Conservation (phyloP, 2,888 invertebrate species). For the Apomyelois bistriatella region DNA sequence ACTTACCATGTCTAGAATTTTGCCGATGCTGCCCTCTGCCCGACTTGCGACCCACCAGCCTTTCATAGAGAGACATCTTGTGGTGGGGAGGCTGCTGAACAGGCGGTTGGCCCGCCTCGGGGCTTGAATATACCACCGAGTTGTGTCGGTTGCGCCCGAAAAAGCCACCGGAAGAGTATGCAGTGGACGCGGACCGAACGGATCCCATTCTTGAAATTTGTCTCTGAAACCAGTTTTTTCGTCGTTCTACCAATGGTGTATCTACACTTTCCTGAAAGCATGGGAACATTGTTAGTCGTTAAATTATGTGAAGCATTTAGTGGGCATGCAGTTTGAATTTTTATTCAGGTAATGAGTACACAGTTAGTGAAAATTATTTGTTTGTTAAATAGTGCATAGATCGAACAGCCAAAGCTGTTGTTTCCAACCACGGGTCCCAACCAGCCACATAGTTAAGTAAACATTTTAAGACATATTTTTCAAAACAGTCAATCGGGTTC, state of each 20-base stretch:
- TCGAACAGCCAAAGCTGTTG: too few species aligned
- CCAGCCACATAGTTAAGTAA: too few species aligned
- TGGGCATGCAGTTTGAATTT: not conserved
- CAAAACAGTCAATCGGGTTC: too few species aligned
- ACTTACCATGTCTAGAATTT: constrained; percentile 82
- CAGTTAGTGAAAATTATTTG: too few species aligned
- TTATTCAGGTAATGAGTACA: not conserved
- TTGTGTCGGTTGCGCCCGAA: constrained; percentile 89
- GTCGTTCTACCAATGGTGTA: constrained; percentile 90
- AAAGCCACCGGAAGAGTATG: constrained; percentile 88
- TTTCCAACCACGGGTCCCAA: too few species aligned
- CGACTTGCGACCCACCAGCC: constrained; percentile 90
- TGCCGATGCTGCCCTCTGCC: constrained; percentile 84
- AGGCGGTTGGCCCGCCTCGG: constrained; percentile 78
- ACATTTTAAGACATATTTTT: too few species aligned
- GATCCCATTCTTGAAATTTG: constrained; percentile 93
- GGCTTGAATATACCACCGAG: constrained; percentile 85
- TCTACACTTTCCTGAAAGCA: constrained; percentile 90
- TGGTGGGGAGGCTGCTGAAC: constrained; percentile 64
- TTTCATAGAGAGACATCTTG: constrained; percentile 91
- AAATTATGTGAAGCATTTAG: constrained; percentile 7
- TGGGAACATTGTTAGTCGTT: constrained; percentile 18
- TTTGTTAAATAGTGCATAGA: too few species aligned
- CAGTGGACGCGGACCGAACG: constrained; percentile 90
- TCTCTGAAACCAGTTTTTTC: constrained; percentile 93